phyloP scores from a whole-genome alignment of 1,140 invertebrate genomes.

The Drosophila subobscura region DNA sequence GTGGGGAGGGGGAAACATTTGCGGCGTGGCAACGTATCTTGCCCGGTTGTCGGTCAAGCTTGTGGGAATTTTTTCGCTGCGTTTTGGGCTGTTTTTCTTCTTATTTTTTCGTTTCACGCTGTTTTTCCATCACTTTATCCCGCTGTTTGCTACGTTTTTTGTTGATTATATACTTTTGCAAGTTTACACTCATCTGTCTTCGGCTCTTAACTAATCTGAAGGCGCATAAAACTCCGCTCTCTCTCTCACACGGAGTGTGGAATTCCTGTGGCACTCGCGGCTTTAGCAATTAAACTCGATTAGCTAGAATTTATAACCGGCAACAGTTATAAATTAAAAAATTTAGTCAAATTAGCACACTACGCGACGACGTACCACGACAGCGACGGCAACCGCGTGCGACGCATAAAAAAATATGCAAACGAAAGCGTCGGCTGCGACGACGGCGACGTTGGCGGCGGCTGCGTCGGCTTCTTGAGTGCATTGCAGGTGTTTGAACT shows the following conservation, averaged over 20 bases:
- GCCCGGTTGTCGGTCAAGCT: slow-evolving; percentile 52
- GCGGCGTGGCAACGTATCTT: no score
- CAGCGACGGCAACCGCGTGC: slow-evolving; percentile 32
- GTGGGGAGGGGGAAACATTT: no score
- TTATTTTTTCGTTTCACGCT: slow-evolving; percentile 11
- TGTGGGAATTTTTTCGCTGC: slow-evolving; percentile 67
- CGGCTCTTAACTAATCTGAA: slow-evolving; percentile 7
- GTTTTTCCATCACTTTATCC: no score
- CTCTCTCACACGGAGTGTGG: slow-evolving; percentile 20
- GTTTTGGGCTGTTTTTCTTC: slow-evolving; percentile 2
- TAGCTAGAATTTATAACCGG: slow-evolving; percentile 68
- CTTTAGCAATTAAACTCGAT: slow-evolving; percentile 63
- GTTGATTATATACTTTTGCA: slow-evolving; percentile 63
- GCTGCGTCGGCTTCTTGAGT: slow-evolving; percentile 27
- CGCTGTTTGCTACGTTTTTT: slow-evolving; percentile 11
- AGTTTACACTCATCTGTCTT: slow-evolving; percentile 34
- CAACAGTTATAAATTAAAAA: slow-evolving; percentile 63
- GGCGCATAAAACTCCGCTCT: slow-evolving; percentile 4
- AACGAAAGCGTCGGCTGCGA: slow-evolving; percentile 52
- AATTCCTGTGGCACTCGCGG: slow-evolving; percentile 27
- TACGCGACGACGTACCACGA: no score
- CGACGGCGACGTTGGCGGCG: background rate
- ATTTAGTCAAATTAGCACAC: slow-evolving; percentile 73
- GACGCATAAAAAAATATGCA: slow-evolving; percentile 61
- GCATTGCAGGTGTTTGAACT: slow-evolving; percentile 80